Evolutionary conservation across 53 echinoderm and acorn worm species (phyloP).

Genomic region (Antedon mediterranea): DNA sequence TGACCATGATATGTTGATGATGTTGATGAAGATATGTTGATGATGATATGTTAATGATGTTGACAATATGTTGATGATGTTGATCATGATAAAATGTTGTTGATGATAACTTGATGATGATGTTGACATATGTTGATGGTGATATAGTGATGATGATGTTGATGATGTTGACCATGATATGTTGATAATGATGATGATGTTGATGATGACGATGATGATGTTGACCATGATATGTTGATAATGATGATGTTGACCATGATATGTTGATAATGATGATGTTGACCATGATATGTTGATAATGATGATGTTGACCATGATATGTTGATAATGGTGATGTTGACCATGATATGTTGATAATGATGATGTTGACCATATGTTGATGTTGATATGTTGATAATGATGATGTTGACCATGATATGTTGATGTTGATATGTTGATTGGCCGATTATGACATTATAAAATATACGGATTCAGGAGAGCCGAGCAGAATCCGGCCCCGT

Average conservation of each 20-base stretch:
- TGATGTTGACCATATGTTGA: neutral
- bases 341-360: slow-evolving; percentile 9
- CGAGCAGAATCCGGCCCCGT: neutral
- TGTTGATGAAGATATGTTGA: too few relatives aligned
- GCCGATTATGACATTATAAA: neutral
- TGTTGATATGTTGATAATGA: slow-evolving; percentile 7
- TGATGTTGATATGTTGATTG: neutral
- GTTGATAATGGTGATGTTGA: neutral
- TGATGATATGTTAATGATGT: too few relatives aligned
- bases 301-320: neutral
- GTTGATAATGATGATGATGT: neutral
- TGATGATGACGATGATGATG: neutral
- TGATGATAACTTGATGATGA: neutral
- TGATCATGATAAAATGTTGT: too few relatives aligned
- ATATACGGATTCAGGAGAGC: neutral
- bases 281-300: neutral
- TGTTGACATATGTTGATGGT: neutral
- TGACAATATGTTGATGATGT: too few relatives aligned
- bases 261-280: neutral
- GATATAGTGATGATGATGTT: neutral
- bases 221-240: neutral
- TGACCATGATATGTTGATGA: too few relatives aligned
- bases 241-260: neutral
- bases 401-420: slow-evolving; percentile 1
- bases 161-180: neutral